A percentile compares a stretch with the other conserved stretches of the same genome.
These are phyloP conservation scores for Ypsolopha scabrella DNA, from an alignment of 2,888 invertebrate genomes.

Conservation along the genomic window DNA sequence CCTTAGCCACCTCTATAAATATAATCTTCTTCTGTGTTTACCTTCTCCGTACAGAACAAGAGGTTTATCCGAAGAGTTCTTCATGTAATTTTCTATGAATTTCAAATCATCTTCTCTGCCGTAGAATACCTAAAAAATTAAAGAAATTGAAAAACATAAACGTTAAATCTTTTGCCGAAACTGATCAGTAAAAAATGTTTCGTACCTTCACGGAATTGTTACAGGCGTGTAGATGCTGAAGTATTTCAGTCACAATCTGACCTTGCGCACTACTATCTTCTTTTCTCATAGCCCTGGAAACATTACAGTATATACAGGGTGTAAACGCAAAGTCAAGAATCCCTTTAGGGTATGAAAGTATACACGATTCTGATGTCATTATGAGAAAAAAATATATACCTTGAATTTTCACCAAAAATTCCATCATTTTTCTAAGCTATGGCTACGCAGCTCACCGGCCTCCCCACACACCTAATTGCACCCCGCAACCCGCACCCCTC, in stretches of 20 bases:
- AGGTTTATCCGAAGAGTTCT: conserved; percentile 87
- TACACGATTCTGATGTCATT: too few species aligned
- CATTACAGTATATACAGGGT: not conserved
- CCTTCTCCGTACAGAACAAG: conserved; percentile 93
- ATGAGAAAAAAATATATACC: too few species aligned
- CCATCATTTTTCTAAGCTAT: too few species aligned
- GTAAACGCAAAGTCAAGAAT: too few species aligned
- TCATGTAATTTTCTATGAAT: conserved; percentile 85
- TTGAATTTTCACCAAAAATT: too few species aligned
- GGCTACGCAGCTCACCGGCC: too few species aligned
- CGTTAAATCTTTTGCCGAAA: not conserved
- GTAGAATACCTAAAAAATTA: conserved; percentile 80
- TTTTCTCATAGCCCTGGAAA: conserved; percentile 87
- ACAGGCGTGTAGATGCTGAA: conserved; percentile 96
- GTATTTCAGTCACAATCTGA: conserved; percentile 92
- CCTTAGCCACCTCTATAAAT: too few species aligned
- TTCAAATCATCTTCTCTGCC: conserved; percentile 89
- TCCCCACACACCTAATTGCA: too few species aligned
- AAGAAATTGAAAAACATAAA: not conserved
- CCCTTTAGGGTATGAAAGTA: too few species aligned
- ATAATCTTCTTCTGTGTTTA: conserved; percentile 11
- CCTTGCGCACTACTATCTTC: conserved; percentile 95
- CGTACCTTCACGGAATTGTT: conserved; percentile 88
- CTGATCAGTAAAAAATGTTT: not conserved
- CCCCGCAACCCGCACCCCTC: too few species aligned